Base-by-base conservation (phyloP, 2,113 vertebrate genomes). In the Xyrauchen texanus region DNA sequence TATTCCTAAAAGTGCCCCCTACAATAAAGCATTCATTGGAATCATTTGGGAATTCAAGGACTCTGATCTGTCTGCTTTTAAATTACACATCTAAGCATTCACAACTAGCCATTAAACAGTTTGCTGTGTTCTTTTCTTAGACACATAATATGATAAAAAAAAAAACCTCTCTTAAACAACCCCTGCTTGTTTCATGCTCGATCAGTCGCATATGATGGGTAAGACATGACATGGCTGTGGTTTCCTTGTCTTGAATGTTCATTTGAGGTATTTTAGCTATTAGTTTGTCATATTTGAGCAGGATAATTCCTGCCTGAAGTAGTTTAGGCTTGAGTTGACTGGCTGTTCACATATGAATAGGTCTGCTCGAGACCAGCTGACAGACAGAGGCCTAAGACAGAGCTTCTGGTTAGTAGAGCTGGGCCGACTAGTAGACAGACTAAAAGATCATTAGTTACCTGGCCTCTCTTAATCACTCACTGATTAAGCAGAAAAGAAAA, bases 321-420 rank as follows among this genome's bases (percentile, higher is more conserved):
- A 64, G 53, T 61, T 58, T 62, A 8, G 49, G 78, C 79, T 80
- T 68, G 70, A 79, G 79, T 86, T 87, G 84, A 88, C 82, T 68
- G 79, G 82, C 75, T 68, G 79, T 85, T 90, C 86, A 7, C 88
- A 88, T 87, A 85, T 90, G 85, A 86, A 90, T 89, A 90, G 71
- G 89, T 83, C 87, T 70, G 15, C 12, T 12, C n/a, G 55, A 58
- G 2, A 3, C 13, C 55, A 58, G 55, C 13, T n/a, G 7, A 58
- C 3, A 15, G 55, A n/a, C n/a, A n/a, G 15, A 6, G 55, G 13
- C 21, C 21, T 34, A 34, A 34, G 21, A 34, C 21, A 34, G 21
- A 34, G 15, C 55, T 15, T 58, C 21, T 34, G 21, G 21, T 34
- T 34, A 34, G 21, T 34, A 34, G 21, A 34, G 21, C 21, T 34